A percentile compares a stretch with the other conserved stretches of the same genome.
These are phyloP conservation scores for Cheilosia grossa DNA, from an alignment of 2,888 invertebrate genomes.

Conservation along the genomic window DNA sequence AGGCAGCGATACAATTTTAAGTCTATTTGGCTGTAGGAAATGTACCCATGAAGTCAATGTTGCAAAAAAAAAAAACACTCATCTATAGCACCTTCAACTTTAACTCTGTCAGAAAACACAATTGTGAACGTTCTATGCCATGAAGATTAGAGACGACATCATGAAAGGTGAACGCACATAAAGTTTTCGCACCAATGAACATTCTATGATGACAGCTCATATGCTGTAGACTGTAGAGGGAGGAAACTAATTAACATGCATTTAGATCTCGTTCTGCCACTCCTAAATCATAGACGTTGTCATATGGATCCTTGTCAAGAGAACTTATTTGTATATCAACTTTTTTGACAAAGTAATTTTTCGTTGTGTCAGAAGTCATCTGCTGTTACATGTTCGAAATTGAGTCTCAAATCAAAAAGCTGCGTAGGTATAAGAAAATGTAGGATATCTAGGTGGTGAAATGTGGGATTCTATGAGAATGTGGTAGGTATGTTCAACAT, in stretches of 20 bases:
- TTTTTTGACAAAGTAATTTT: conserved; percentile 34
- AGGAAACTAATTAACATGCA: conserved; percentile 28
- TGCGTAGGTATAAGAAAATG: neutral
- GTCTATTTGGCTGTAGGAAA: too few species aligned
- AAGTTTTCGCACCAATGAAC: conserved; percentile 12
- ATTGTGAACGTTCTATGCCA: neutral
- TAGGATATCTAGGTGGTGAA: neutral
- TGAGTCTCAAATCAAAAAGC: neutral
- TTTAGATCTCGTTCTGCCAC: conserved; percentile 17
- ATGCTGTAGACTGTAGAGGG: neutral
- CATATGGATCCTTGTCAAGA: conserved; percentile 20
- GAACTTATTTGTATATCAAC: conserved; percentile 14
- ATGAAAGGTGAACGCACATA: too few species aligned
- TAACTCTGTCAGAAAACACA: neutral
- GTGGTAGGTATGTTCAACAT: neutral
- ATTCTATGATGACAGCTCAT: conserved; percentile 8
- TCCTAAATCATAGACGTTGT: conserved; percentile 11
- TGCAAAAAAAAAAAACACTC: neutral
- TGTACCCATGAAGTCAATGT: neutral
- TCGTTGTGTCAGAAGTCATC: conserved; percentile 27
- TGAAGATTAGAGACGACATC: too few species aligned
- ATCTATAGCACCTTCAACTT: neutral
- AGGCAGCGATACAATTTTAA: conserved; percentile 4
- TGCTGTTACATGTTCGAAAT: conserved; percentile 17
- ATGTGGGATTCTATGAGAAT: neutral